Percentiles rank a stretch among this genome's conserved stretches.
Conservation (phyloP, 2,797 vertebrate species). For the Okamejei kenojei region DNA sequence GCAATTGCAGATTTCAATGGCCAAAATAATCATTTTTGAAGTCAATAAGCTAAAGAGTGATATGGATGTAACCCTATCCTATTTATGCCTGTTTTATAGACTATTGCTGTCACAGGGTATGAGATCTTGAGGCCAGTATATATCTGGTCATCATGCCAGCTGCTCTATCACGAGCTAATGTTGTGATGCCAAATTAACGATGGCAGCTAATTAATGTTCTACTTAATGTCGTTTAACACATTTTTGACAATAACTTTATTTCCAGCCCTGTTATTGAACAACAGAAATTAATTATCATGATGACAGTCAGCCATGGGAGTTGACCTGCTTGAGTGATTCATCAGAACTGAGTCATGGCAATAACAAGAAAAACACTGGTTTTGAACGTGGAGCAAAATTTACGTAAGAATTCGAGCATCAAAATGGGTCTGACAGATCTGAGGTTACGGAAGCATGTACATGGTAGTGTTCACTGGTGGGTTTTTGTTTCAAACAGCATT, state of each 20-base stretch:
- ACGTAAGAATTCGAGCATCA: neutral
- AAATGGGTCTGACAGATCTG: constrained; percentile 13
- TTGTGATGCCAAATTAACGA: neutral
- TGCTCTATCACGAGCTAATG: neutral
- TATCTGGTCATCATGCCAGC: neutral
- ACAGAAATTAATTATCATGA: neutral
- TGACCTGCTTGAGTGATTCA: neutral
- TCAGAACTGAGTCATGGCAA: neutral
- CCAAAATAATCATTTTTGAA: neutral
- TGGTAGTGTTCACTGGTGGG: neutral
- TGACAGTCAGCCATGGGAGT: neutral
- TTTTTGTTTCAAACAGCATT: constrained; percentile 15
- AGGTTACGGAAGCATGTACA: neutral
- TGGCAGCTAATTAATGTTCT: neutral
- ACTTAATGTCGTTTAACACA: neutral
- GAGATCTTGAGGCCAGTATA: too few relatives aligned
- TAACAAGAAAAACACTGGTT: neutral
- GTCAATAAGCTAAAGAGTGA: neutral
- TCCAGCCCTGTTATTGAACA: neutral
- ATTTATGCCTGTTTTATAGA: neutral
- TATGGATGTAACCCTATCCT: neutral
- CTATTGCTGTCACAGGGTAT: neutral
- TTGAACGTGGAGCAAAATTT: neutral
- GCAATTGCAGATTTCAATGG: neutral
- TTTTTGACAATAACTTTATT: constrained; percentile 2